Evolutionary conservation across 2,888 invertebrate species (phyloP), one percentile per base, ranked within the genome.

Genomic region (Amiota mariae): DNA sequence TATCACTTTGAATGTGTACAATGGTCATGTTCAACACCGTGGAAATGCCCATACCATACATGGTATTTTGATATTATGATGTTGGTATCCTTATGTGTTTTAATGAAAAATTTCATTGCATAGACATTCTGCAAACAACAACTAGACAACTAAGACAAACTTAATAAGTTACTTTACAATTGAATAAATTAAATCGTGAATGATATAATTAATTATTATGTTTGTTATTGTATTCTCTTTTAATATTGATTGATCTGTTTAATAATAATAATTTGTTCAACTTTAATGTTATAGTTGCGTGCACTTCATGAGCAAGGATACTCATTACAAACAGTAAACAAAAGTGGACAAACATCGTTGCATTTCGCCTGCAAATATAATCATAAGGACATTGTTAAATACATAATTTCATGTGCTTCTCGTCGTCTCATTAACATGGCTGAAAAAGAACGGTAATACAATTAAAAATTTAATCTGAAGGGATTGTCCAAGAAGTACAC

Each of bases 331-430:
- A 95, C 96, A 77, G 95, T 94, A 87, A 96, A 97, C 90, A 92
- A 94, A 72, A 92, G 91, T 79, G 98, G 98, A 15, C 96, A 97
- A 91, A 97, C 97, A 49, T 95, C 97, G 71, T 92, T 98, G 79
- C 98, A 98, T 90, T 93, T 96, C 82, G 97, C 96, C 51, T 94
- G 96, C 72, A 92, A 95, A 77, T 94, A 95, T 88, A 97, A 97
- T 67, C 95, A 97, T 91, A 96, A 95, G 88, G 96, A 97, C 87
- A 94, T 98, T 80, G 94, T 98, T 75, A 94, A 95, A 90, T 98
- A 96, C 89, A 92, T 98, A 79, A 94, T 98, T 77, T 94, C 96
- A 72, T 93, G 94, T 89, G 96, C 96, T 24, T 96, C 97, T 11
- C 92, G 94, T 72, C 93, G 94, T 64, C 93, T 97, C 76, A 92